phyloP scores from a whole-genome alignment of 2,113 vertebrate genomes.

The Cavia aperea region DNA sequence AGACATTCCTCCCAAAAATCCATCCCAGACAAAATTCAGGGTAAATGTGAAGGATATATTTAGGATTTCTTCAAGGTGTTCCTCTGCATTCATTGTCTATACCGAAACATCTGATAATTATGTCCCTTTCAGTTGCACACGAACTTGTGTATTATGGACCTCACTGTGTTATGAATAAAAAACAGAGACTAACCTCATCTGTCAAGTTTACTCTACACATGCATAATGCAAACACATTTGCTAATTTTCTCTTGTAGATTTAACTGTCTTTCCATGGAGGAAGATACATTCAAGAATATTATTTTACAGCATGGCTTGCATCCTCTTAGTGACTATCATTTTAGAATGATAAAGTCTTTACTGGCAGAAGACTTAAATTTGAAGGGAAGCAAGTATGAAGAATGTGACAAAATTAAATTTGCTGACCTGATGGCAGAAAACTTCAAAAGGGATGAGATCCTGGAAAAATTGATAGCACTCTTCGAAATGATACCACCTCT shows the following conservation, averaged over 20 bases:
- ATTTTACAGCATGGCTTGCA: background rate
- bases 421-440: background rate
- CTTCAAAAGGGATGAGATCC: background rate
- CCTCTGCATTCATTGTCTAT: too few relatives aligned
- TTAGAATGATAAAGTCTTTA: background rate
- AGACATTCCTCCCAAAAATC: too few relatives aligned
- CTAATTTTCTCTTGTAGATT: constrained; percentile 14
- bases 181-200: too few relatives aligned
- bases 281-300: background rate
- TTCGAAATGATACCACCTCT: background rate
- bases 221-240: too few relatives aligned
- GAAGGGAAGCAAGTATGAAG: background rate
- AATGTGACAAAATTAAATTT: background rate
- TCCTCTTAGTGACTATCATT: background rate
- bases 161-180: too few relatives aligned
- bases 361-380: background rate
- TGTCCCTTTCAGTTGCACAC: too few relatives aligned
- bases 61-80: too few relatives aligned
- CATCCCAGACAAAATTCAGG: too few relatives aligned
- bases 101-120: too few relatives aligned
- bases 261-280: background rate
- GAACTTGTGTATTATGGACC: too few relatives aligned
- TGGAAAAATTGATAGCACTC: background rate
- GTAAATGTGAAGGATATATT: too few relatives aligned
- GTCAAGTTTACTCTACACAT: too few relatives aligned